These are phyloP conservation scores for Bubo bubo DNA, from an alignment of 2,113 vertebrate genomes.

Conservation along the genomic window DNA sequence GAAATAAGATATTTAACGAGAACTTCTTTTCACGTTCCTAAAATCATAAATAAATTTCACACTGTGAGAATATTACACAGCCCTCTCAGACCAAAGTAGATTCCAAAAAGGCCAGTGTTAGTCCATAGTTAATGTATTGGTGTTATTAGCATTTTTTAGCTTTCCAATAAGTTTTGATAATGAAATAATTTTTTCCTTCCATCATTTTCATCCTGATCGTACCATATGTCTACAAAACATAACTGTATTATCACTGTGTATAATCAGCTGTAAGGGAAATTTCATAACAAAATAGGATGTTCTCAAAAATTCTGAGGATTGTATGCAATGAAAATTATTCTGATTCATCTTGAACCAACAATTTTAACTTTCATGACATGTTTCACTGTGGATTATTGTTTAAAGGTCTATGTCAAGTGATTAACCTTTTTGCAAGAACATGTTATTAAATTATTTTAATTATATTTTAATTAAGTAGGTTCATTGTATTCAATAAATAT, in stretches of 20 bases:
- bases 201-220: neutral
- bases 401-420: neutral
- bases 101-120: neutral
- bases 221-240: neutral
- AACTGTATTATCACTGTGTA: neutral
- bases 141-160: neutral
- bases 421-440: neutral
- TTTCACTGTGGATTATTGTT: neutral
- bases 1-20: neutral
- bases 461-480: neutral
- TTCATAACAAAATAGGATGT: neutral
- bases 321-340: neutral
- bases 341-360: neutral
- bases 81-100: neutral
- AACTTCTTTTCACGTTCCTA: neutral
- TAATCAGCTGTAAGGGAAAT: neutral
- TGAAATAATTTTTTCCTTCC: neutral
- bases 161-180: neutral
- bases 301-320: neutral
- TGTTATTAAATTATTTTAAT: neutral
- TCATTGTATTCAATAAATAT: neutral
- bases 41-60: neutral
- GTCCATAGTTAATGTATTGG: neutral
- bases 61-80: neutral
- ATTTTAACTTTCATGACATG: neutral